Percentiles rank a stretch among this genome's conserved stretches.
Evolutionary conservation across 2,888 invertebrate genomes (phyloP).

Genomic region (Lordiphosa andalusiaca): DNA sequence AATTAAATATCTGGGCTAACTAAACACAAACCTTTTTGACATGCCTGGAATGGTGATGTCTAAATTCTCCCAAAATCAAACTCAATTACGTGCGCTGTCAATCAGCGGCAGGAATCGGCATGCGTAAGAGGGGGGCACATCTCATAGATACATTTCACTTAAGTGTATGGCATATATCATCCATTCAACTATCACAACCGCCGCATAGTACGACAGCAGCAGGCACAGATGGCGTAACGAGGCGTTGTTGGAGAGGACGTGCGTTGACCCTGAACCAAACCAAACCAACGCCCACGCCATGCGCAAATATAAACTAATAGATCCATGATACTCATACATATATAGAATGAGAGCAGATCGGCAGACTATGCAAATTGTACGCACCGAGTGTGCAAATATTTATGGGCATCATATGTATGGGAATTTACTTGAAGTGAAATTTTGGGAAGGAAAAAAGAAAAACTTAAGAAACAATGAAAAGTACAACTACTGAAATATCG

Average conservation of each 20-base stretch:
- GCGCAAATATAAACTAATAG: constrained; percentile 63
- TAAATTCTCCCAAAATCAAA: constrained; percentile 71
- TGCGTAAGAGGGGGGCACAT: constrained; percentile 67
- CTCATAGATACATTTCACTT: constrained; percentile 67
- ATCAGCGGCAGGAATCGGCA: constrained; percentile 68
- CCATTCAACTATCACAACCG: constrained; percentile 51
- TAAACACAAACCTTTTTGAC: constrained; percentile 70
- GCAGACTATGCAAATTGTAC: constrained; percentile 26
- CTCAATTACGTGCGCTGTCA: constrained; percentile 71
- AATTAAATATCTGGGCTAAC: constrained; percentile 70
- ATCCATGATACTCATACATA: constrained; percentile 6
- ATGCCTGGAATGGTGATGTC: constrained; percentile 57
- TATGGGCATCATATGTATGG: constrained; percentile 38
- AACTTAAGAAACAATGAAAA: constrained; percentile 31
- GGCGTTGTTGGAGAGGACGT: constrained; percentile 32
- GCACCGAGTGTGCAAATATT: constrained; percentile 30
- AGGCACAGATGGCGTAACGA: constrained; percentile 48
- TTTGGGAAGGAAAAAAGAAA: constrained; percentile 10
- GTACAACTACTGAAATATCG: constrained; percentile 19
- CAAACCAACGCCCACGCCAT: constrained; percentile 60
- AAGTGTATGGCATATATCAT: constrained; percentile 68
- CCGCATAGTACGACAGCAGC: constrained; percentile 45
- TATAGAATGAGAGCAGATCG: constrained; percentile 8
- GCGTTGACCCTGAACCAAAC: constrained; percentile 68
- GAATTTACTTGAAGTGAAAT: constrained; percentile 21